Conservation (phyloP, 2,888 invertebrate genomes). For the Oxystoma pomonae region DNA sequence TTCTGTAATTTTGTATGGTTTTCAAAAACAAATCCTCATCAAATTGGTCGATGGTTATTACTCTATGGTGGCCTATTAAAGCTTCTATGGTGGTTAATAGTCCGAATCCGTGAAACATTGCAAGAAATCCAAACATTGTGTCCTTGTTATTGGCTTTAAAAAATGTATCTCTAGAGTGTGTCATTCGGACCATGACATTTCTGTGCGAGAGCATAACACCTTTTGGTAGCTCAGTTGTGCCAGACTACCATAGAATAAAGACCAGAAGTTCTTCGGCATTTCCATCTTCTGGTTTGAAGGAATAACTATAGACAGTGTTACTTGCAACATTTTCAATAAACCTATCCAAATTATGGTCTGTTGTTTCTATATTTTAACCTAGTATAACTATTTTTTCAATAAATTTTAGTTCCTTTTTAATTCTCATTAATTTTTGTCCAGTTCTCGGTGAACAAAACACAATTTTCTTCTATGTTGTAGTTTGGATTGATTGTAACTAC, state of each 20-base stretch:
- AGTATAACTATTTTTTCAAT: conserved; percentile 55
- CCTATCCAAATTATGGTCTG: conserved; percentile 16
- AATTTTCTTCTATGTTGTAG: conserved; percentile 16
- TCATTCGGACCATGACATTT: conserved; percentile 41
- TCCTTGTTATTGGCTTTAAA: not conserved
- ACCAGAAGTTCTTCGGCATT: conserved; percentile 29
- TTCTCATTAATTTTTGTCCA: conserved; percentile 25
- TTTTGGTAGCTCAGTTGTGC: conserved; percentile 66
- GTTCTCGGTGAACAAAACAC: conserved; percentile 8
- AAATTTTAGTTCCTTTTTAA: conserved; percentile 37
- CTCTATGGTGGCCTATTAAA: conserved; percentile 21
- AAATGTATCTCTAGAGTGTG: conserved; percentile 24
- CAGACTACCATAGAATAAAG: conserved; percentile 58
- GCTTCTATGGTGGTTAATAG: conserved; percentile 25
- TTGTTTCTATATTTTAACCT: conserved; percentile 35
- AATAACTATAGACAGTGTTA: conserved; percentile 12
- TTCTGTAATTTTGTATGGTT: conserved; percentile 64
- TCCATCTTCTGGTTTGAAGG: conserved; percentile 22
- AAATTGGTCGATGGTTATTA: conserved; percentile 32
- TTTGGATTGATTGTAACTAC: conserved; percentile 15
- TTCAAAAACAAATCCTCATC: conserved; percentile 58
- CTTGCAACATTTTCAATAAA: conserved; percentile 15
- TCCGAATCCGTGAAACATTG: conserved; percentile 36
- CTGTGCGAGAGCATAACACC: conserved; percentile 60
- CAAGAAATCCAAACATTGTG: conserved; percentile 27